Evolutionary conservation across 2,888 invertebrate genomes (phyloP).

Genomic region (Dynastes grantii): DNA sequence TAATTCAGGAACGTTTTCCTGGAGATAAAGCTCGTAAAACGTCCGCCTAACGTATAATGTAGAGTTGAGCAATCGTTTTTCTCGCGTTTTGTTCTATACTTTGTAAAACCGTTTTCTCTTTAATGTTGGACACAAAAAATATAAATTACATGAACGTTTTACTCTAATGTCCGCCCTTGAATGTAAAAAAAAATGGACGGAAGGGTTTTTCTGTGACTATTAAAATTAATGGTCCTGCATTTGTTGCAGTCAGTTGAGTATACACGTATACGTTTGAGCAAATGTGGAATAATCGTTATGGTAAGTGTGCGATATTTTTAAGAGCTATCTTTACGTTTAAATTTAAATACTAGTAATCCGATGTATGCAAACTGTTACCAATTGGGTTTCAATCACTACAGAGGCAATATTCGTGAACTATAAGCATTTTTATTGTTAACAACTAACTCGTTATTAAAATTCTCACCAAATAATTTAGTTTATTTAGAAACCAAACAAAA

Average conservation of each 20-base stretch:
- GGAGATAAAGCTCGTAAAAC: conserved; percentile 41
- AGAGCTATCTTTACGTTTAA: no score
- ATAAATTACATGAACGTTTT: conserved; percentile 34
- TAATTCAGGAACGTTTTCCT: conserved; percentile 48
- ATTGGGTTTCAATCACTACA: no score
- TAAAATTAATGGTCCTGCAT: conserved; percentile 34
- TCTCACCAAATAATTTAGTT: no score
- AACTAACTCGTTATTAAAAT: no score
- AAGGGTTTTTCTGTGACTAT: conserved; percentile 38
- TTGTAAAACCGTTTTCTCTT: conserved; percentile 39
- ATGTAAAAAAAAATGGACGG: conserved; percentile 24
- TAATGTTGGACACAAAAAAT: conserved; percentile 33
- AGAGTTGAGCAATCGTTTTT: conserved; percentile 30
- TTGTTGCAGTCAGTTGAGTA: not conserved
- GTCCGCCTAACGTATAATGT: conserved; percentile 15
- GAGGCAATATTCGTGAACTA: no score
- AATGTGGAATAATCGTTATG: no score
- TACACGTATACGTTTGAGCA: not conserved
- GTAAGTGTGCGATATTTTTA: no score
- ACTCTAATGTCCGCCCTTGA: conserved; percentile 27
- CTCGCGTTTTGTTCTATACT: not conserved
- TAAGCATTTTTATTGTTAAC: no score
- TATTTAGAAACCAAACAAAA: no score
- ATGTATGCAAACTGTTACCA: no score
- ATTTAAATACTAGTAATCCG: no score